Evolutionary conservation across 2,113 vertebrate species (phyloP).

Genomic region (Actenoides hombroni): DNA sequence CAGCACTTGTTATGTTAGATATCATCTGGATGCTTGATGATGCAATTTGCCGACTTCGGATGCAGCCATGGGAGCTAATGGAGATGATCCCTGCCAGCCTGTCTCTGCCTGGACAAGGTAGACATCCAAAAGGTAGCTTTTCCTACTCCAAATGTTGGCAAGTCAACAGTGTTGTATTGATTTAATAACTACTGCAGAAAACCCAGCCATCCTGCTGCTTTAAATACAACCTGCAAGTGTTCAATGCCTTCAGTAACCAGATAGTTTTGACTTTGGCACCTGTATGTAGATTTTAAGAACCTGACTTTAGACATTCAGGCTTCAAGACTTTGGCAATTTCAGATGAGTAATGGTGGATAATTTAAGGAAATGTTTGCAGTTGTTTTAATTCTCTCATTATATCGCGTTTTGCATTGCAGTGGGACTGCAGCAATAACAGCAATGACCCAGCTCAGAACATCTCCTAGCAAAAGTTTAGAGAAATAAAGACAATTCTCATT

Average conservation of each 20-base stretch:
- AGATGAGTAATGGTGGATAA: neutral
- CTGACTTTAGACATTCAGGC: neutral
- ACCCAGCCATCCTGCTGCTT: neutral
- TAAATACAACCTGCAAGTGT: neutral
- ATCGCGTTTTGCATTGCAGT: neutral
- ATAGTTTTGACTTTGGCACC: neutral
- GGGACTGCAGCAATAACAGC: neutral
- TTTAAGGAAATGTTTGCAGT: neutral
- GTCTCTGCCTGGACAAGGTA: neutral
- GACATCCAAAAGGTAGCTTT: neutral
- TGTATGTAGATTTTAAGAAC: neutral
- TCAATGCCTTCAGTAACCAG: neutral
- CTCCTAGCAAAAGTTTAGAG: constrained; percentile 21
- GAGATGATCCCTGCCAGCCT: neutral
- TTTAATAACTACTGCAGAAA: neutral
- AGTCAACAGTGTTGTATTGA: neutral
- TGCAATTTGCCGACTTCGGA: neutral
- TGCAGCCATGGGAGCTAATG: neutral
- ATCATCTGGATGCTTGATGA: neutral
- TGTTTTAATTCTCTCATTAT: neutral
- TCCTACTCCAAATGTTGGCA: neutral
- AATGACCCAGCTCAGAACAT: neutral
- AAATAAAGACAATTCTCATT: neutral
- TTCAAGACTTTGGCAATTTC: neutral
- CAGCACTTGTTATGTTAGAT: neutral